These are phyloP conservation scores for Apistogramma diplotaenia DNA, from an alignment of 2,113 vertebrate genomes.

Conservation along the genomic window DNA sequence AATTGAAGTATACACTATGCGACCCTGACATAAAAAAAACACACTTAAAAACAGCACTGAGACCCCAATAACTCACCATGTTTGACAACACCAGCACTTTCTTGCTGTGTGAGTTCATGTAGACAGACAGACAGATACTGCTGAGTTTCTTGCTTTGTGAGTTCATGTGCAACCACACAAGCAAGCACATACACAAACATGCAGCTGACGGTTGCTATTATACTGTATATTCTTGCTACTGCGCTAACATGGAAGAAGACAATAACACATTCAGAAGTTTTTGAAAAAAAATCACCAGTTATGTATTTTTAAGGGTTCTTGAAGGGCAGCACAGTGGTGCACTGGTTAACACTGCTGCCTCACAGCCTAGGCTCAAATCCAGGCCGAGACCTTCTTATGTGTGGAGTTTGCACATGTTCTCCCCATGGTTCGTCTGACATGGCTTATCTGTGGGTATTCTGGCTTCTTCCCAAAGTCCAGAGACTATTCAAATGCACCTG, in stretches of 20 bases:
- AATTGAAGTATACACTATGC: not conserved
- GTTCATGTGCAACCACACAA: not conserved
- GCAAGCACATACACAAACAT: too few relatives aligned
- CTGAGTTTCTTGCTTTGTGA: not conserved
- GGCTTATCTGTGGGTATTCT: not conserved
- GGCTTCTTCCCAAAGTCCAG: not conserved
- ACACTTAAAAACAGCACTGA: not conserved
- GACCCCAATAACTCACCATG: not conserved
- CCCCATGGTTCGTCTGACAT: not conserved
- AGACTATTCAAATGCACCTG: not conserved
- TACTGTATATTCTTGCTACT: not conserved
- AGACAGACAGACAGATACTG: too few relatives aligned
- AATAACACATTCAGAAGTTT: not conserved
- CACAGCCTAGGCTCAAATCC: not conserved
- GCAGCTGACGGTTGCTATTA: not conserved
- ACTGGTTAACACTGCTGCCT: not conserved
- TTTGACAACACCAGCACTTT: not conserved
- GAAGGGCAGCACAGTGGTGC: too few relatives aligned
- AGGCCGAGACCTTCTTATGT: not conserved
- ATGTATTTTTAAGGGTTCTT: not conserved
- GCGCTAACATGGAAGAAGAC: not conserved
- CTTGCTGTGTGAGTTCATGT: too few relatives aligned
- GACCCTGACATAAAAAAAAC: not conserved
- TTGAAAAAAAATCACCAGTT: not conserved
- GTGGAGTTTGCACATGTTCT: not conserved